A percentile compares a stretch with the other conserved stretches of the same genome.
Conservation (phyloP, 2,888 invertebrate genomes). For the Drosophila paranaensis region DNA sequence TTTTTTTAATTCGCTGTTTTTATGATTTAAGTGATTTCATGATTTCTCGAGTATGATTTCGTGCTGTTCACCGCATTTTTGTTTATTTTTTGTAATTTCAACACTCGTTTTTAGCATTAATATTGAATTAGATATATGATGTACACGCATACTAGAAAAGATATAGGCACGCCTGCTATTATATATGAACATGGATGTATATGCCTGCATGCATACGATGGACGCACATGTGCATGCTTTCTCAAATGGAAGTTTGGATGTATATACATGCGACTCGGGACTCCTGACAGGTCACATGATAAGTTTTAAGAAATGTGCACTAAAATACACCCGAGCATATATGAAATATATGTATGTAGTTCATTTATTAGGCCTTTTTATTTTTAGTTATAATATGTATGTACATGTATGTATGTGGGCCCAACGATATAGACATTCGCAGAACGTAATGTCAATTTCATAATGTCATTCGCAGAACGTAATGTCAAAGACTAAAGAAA, state of each 20-base stretch:
- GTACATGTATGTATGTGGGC: not conserved
- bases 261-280: too few relatives aligned
- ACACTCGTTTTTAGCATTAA: not conserved
- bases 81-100: not conserved
- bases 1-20: not conserved
- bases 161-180: not conserved
- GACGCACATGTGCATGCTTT: not conserved
- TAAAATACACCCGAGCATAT: not conserved
- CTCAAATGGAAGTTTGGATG: too few relatives aligned
- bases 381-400: not conserved
- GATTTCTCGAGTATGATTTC: not conserved
- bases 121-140: not conserved
- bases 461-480: not conserved
- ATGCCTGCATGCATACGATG: not conserved
- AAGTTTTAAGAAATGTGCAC: slow-evolving; percentile 4
- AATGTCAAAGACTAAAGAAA: slow-evolving; percentile 58
- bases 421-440: slow-evolving; percentile 21
- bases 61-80: not conserved
- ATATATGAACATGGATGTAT: not conserved
- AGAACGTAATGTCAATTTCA: slow-evolving; percentile 40
- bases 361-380: not conserved
- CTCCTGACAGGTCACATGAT: not conserved
- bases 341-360: not conserved
- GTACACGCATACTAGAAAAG: not conserved
- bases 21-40: not conserved